These are phyloP conservation scores for Sicus ferrugineus DNA, from an alignment of 2,888 invertebrate genomes.

Conservation along the genomic window DNA sequence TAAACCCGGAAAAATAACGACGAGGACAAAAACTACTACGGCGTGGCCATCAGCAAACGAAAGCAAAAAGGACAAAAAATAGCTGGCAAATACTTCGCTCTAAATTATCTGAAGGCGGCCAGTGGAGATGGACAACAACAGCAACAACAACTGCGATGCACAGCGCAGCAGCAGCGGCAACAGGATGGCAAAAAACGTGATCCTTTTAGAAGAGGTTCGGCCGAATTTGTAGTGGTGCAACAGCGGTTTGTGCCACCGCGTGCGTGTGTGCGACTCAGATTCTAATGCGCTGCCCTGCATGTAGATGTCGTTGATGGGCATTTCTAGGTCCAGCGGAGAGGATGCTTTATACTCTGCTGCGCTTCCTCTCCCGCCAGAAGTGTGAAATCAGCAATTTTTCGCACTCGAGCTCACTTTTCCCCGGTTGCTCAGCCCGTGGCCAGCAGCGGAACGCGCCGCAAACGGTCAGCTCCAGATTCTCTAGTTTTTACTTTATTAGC, in stretches of 20 bases:
- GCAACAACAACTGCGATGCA: not conserved
- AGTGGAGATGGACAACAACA: constrained; percentile 35
- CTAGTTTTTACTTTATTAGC: constrained; percentile 14
- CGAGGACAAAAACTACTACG: constrained; percentile 34
- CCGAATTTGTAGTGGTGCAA: constrained; percentile 6
- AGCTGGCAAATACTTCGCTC: constrained; percentile 38
- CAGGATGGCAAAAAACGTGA: constrained; percentile 21
- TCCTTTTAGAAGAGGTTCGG: constrained; percentile 26
- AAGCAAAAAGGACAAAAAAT: constrained; percentile 27
- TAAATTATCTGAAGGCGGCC: constrained; percentile 42
- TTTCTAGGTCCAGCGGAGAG: not conserved
- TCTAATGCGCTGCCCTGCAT: constrained; percentile 24
- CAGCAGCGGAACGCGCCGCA: not conserved
- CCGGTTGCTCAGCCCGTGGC: constrained; percentile 13
- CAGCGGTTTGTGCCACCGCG: too few species aligned
- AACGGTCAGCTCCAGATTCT: not conserved
- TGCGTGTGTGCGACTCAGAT: constrained; percentile 43
- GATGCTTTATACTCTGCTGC: constrained; percentile 14
- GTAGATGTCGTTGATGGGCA: constrained; percentile 19
- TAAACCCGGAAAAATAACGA: constrained; percentile 39
- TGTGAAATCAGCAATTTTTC: constrained; percentile 3
- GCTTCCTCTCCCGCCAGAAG: not conserved
- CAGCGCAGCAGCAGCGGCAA: not conserved
- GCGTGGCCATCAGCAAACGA: constrained; percentile 21
- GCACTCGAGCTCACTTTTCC: constrained; percentile 16